Conservation (phyloP, 2,888 invertebrate species). For the Lasioglossum pauxillum region DNA sequence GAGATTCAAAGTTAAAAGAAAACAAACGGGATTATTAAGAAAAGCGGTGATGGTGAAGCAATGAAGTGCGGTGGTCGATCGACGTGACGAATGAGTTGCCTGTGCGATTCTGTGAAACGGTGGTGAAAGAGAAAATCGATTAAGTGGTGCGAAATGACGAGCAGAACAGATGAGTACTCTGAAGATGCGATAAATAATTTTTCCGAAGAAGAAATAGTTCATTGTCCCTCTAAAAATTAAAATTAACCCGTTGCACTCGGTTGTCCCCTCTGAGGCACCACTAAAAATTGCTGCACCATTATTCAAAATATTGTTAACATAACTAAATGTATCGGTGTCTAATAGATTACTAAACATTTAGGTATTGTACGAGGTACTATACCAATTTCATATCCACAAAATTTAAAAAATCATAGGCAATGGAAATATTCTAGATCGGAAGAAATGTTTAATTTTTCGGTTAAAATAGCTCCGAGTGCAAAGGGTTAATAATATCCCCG, state of each 20-base stretch:
- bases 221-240: background rate
- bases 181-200: background rate
- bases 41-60: background rate
- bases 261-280: too few relatives aligned
- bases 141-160: background rate
- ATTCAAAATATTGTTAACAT: too few relatives aligned
- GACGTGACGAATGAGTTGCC: background rate
- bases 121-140: background rate
- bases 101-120: background rate
- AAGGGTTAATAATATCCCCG: background rate
- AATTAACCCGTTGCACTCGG: too few relatives aligned
- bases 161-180: background rate
- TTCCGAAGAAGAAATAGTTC: background rate
- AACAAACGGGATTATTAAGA: slow-evolving; percentile 38
- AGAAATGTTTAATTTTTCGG: too few relatives aligned
- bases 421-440: too few relatives aligned
- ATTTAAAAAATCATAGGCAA: too few relatives aligned
- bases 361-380: too few relatives aligned
- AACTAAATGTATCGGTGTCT: too few relatives aligned
- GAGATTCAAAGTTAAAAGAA: slow-evolving; percentile 54
- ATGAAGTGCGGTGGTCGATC: background rate
- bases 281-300: too few relatives aligned
- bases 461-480: too few relatives aligned
- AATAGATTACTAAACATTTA: too few relatives aligned
- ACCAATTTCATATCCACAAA: too few relatives aligned